Conservation (phyloP, 2,888 invertebrate genomes). For the Adineta ricciae region DNA sequence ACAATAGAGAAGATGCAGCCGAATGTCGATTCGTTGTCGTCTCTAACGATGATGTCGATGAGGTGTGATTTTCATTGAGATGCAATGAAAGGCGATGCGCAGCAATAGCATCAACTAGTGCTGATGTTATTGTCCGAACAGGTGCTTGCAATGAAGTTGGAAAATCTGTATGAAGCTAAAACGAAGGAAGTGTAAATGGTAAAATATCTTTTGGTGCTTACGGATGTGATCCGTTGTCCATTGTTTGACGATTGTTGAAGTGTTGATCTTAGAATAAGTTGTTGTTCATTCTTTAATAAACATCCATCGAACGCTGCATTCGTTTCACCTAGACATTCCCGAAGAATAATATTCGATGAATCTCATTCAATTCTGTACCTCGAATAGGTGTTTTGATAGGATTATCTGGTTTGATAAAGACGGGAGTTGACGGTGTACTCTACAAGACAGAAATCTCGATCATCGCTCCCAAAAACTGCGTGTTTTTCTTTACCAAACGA, state of each 20-base stretch:
- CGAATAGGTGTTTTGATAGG: neutral
- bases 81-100: neutral
- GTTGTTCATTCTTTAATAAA: neutral
- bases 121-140: neutral
- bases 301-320: neutral
- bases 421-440: neutral
- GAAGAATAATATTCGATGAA: neutral
- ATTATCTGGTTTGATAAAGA: neutral
- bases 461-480: neutral
- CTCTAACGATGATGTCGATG: neutral
- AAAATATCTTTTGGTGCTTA: neutral
- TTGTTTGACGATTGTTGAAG: neutral
- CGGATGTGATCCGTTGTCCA: neutral
- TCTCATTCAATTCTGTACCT: neutral
- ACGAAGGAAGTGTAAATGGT: neutral
- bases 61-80: neutral
- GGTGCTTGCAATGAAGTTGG: neutral
- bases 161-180: slow-evolving; percentile 3
- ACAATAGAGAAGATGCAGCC: neutral
- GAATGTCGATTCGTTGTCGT: neutral
- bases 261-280: neutral
- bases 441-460: neutral
- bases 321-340: neutral
- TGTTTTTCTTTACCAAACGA: neutral
- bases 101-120: neutral